Conservation (phyloP, 2,113 vertebrate genomes). For the Pteruthius melanotis region DNA sequence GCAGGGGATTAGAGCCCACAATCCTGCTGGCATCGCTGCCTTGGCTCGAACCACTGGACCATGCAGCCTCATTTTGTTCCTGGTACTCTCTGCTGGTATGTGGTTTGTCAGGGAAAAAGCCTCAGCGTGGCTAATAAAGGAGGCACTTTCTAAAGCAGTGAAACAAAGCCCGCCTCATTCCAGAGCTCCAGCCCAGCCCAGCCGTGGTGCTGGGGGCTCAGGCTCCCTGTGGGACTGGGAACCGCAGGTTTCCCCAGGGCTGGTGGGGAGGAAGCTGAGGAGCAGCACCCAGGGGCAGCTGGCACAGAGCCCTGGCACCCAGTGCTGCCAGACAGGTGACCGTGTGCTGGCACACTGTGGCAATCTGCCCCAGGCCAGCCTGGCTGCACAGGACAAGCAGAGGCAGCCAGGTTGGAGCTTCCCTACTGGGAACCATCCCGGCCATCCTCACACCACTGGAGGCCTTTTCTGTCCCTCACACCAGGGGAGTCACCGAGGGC, state of each 20-base stretch:
- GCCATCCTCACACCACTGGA: neutral
- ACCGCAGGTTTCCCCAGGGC: neutral
- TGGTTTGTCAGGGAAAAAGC: constrained; percentile 42
- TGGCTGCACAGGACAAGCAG: neutral
- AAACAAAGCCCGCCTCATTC: neutral
- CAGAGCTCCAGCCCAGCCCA: fast-evolving
- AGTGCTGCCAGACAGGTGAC: neutral
- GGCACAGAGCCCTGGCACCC: neutral
- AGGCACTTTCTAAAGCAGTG: neutral
- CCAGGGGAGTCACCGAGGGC: fast-evolving
- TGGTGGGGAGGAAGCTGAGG: neutral
- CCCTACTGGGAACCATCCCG: neutral
- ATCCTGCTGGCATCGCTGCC: constrained; percentile 27
- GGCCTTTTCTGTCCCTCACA: neutral
- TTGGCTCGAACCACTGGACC: constrained; percentile 24
- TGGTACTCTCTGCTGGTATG: constrained; percentile 21
- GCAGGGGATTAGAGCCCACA: constrained; percentile 58
- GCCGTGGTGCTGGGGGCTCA: neutral
- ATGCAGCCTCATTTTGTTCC: constrained; percentile 44
- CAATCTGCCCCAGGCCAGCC: neutral
- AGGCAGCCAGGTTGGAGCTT: neutral
- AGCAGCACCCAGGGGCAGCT: neutral
- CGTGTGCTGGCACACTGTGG: neutral
- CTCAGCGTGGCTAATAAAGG: neutral
- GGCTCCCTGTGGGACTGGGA: neutral